Evolutionary conservation across 2,113 vertebrate genomes (phyloP).

Genomic region (Lepisosteus oculatus): DNA sequence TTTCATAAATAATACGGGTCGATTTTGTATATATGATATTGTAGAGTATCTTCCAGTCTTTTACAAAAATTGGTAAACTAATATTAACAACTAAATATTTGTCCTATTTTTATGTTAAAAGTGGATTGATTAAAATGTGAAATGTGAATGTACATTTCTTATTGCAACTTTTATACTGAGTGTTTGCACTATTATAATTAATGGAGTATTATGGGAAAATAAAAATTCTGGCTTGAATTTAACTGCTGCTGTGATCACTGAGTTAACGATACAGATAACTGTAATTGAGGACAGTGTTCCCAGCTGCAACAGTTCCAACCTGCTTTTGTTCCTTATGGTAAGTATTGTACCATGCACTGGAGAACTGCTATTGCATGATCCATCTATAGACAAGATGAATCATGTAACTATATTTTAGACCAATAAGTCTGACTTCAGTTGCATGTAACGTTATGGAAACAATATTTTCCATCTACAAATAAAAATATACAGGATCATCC

Average conservation of each 20-base stretch:
- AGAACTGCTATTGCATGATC: no score
- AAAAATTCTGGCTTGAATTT: slow-evolving; percentile 21
- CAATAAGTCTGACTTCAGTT: no score
- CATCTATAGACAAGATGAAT: no score
- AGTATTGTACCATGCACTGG: no score
- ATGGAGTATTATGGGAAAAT: slow-evolving; percentile 48
- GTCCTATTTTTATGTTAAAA: slow-evolving; percentile 81
- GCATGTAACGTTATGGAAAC: no score
- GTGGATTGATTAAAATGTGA: slow-evolving; percentile 82
- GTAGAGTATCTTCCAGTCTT: slow-evolving; percentile 74
- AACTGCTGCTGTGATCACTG: background rate
- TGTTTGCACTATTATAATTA: slow-evolving; percentile 88
- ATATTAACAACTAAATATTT: slow-evolving; percentile 73
- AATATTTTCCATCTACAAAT: no score
- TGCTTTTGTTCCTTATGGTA: no score
- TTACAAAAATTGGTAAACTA: slow-evolving; percentile 64
- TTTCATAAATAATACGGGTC: slow-evolving; percentile 84
- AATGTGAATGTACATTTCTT: slow-evolving; percentile 78
- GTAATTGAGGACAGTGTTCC: no score
- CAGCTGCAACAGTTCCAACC: no score
- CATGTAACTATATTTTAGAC: no score
- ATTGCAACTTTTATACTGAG: slow-evolving; percentile 88
- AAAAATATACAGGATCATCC: no score
- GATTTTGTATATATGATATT: slow-evolving; percentile 75
- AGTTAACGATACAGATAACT: no score